phyloP scores from a whole-genome alignment of 2,113 vertebrate genomes.

The Microcebus tavaratra region DNA sequence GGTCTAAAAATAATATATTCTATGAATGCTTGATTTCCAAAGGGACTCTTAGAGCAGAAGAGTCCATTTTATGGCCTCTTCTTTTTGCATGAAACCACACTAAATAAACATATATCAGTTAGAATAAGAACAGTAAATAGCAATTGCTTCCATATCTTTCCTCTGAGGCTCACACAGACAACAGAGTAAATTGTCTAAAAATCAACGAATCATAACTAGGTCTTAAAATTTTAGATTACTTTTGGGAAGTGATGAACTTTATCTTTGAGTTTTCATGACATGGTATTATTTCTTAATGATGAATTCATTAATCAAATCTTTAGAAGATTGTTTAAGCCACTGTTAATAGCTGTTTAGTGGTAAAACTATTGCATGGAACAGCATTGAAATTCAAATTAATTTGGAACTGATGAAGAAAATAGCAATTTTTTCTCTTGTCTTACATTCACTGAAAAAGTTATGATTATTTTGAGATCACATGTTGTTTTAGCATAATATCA shows the following conservation, averaged over 20 bases:
- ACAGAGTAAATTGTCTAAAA: not conserved
- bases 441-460: not conserved
- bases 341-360: not conserved
- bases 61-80: not conserved
- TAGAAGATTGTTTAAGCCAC: not conserved
- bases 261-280: not conserved
- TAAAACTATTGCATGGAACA: not conserved
- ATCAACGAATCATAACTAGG: not conserved
- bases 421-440: not conserved
- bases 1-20: slow-evolving; percentile 23
- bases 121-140: slow-evolving; percentile 17
- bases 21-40: slow-evolving; percentile 40
- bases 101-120: slow-evolving; percentile 30
- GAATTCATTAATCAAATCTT: slow-evolving; percentile 49
- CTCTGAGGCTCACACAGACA: not conserved
- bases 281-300: slow-evolving; percentile 26
- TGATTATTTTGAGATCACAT: not conserved
- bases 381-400: slow-evolving; percentile 35
- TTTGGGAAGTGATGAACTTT: slow-evolving; percentile 36
- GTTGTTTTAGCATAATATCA: not conserved
- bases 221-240: slow-evolving; percentile 50
- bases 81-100: slow-evolving; percentile 11
- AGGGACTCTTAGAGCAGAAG: not conserved
- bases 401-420: not conserved
- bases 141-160: not conserved